A percentile compares a stretch with the other conserved stretches of the same genome.
Conservation (phyloP, 2,797 vertebrate genomes). For the Anisognathus igniventris region DNA sequence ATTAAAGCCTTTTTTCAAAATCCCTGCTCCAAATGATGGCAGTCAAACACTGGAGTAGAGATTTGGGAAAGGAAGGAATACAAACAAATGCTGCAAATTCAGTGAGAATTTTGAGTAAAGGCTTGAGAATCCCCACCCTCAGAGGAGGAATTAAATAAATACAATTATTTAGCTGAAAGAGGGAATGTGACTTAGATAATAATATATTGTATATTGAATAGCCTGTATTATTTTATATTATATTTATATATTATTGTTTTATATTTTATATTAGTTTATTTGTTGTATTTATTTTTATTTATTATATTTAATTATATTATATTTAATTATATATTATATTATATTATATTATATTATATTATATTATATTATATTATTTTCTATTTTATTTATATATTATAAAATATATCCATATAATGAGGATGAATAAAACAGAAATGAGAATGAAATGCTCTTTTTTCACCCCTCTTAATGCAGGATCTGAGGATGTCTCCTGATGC, state of each 20-base stretch:
- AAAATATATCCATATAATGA: neutral
- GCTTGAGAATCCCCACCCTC: neutral
- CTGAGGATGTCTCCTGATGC: neutral
- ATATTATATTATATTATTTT: too few relatives aligned
- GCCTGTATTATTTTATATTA: too few relatives aligned
- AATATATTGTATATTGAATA: neutral
- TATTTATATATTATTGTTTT: too few relatives aligned
- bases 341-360: too few relatives aligned
- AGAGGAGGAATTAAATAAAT: neutral
- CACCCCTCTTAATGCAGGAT: neutral
- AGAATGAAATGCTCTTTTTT: neutral
- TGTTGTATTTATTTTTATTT: too few relatives aligned
- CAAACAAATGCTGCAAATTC: neutral
- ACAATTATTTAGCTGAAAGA: neutral
- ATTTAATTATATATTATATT: too few relatives aligned
- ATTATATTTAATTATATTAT: too few relatives aligned
- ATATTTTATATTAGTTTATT: neutral
- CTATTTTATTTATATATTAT: neutral
- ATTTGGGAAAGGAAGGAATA: neutral
- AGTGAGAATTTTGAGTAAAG: neutral
- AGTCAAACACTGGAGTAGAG: neutral
- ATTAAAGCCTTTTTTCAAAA: neutral
- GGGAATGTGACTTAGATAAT: neutral
- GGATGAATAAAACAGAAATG: neutral
- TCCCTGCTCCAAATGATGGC: neutral